Conservation (phyloP, 2,113 vertebrate genomes). For the Vidua chalybeata region DNA sequence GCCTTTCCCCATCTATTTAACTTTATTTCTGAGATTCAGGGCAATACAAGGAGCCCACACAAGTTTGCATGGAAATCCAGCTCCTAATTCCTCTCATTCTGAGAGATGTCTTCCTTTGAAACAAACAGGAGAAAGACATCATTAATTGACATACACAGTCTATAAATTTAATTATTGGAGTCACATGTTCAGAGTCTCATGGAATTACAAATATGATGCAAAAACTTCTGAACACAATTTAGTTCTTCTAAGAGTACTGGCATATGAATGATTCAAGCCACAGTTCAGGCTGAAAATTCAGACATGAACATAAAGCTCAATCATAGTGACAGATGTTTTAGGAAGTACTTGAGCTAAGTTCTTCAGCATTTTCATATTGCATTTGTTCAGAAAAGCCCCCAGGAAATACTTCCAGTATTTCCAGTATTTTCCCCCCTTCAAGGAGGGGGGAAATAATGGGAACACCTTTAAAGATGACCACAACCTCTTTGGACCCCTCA, state of each 20-base stretch:
- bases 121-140: not conserved
- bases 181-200: not conserved
- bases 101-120: not conserved
- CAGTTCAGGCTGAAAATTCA: not conserved
- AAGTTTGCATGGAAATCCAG: not conserved
- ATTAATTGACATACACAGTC: not conserved
- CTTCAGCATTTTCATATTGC: not conserved
- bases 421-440: no score
- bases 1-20: not conserved
- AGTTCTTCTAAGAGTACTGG: not conserved
- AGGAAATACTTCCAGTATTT: not conserved
- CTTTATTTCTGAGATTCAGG: not conserved
- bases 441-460: accelerated
- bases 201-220: not conserved
- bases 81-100: not conserved
- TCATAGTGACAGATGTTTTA: not conserved
- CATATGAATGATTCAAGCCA: not conserved
- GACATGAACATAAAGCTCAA: not conserved
- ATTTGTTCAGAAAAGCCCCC: not conserved
- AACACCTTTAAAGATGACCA: not conserved
- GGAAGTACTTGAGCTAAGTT: not conserved
- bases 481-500: not conserved
- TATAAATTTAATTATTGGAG: not conserved
- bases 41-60: not conserved
- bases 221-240: not conserved